These are phyloP conservation scores for Threskiornis aethiopicus DNA, from an alignment of 2,797 vertebrate species.

Conservation along the genomic window DNA sequence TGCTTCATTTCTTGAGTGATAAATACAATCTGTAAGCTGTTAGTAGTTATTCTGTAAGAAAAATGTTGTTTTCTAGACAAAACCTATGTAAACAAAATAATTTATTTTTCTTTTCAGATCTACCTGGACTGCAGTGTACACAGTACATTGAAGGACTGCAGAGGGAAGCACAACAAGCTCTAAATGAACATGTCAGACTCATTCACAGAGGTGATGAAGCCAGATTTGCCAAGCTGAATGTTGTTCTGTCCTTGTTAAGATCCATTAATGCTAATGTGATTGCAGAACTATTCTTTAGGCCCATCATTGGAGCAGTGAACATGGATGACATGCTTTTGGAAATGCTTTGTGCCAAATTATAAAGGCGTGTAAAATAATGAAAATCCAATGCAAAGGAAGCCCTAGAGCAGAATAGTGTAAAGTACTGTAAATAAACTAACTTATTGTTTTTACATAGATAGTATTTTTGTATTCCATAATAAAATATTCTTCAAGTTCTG, in stretches of 20 bases:
- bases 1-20: neutral
- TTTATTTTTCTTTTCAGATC: conserved; percentile 75
- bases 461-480: conserved; percentile 90
- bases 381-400: conserved; percentile 11
- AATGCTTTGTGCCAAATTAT: conserved; percentile 92
- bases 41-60: neutral
- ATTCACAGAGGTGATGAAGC: conserved; percentile 85
- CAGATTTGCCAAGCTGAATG: conserved; percentile 89
- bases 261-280: conserved; percentile 89
- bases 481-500: conserved; percentile 65
- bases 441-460: conserved; percentile 92
- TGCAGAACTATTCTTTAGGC: conserved; percentile 93
- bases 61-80: neutral
- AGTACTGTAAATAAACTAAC: conserved; percentile 79
- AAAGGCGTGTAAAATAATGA: conserved; percentile 1
- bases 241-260: conserved; percentile 88
- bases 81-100: neutral
- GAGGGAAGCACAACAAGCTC: conserved; percentile 91
- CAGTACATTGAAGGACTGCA: conserved; percentile 94
- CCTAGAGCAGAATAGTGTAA: conserved; percentile 49
- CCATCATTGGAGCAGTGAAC: conserved; percentile 90
- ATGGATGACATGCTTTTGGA: conserved; percentile 97
- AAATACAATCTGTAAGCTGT: neutral
- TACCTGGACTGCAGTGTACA: conserved; percentile 89
- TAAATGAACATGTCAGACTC: conserved; percentile 90